phyloP scores from a whole-genome alignment of 2,888 invertebrate genomes.

The Athalia circularis region DNA sequence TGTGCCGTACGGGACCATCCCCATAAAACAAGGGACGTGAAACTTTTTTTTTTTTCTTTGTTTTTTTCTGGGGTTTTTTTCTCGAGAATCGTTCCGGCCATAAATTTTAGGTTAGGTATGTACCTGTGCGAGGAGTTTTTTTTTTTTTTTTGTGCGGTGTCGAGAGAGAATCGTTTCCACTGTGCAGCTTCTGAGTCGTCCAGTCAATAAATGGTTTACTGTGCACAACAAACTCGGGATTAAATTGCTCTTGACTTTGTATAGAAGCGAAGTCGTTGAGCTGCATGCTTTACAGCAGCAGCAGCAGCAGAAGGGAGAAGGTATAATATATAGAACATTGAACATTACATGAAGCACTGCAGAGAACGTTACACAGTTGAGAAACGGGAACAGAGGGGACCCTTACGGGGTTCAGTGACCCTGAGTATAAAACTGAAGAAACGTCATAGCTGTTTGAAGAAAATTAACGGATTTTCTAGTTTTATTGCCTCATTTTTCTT shows the following conservation, averaged over 20 bases:
- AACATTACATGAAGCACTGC: neutral
- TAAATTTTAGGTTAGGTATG: too few relatives aligned
- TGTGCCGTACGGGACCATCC: too few relatives aligned
- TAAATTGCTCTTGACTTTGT: constrained; percentile 16
- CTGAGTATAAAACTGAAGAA: neutral
- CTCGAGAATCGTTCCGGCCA: too few relatives aligned
- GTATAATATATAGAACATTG: constrained; percentile 7
- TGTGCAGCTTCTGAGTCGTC: neutral
- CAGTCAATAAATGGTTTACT: neutral
- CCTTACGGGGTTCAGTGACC: constrained; percentile 22
- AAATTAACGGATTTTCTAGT: neutral
- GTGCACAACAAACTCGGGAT: constrained; percentile 2
- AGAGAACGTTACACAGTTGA: neutral
- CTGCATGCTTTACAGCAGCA: too few relatives aligned
- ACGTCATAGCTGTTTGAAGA: constrained; percentile 11
- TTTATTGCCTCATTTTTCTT: neutral
- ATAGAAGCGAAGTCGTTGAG: neutral
- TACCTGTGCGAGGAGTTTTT: too few relatives aligned
- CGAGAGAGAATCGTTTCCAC: neutral
- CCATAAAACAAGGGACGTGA: too few relatives aligned
- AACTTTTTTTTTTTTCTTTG: too few relatives aligned
- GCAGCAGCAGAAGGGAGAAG: neutral
- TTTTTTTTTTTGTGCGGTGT: too few relatives aligned
- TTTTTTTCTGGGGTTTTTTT: too few relatives aligned
- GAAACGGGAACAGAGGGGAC: constrained; percentile 20